phyloP scores from a whole-genome alignment of 2,888 invertebrate species.

The Torymus texanus region DNA sequence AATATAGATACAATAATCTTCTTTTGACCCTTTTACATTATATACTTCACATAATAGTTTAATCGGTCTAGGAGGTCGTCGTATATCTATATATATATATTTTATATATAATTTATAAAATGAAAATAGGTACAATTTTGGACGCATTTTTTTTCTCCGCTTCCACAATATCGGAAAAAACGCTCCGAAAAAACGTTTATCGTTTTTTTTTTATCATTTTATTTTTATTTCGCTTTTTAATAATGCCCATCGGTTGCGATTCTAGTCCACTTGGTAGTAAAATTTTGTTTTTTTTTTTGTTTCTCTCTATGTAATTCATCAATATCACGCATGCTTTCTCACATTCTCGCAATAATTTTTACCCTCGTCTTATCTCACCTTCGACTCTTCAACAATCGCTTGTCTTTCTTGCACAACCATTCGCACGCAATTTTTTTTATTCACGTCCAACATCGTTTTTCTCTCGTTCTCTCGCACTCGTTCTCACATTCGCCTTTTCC shows the following conservation, averaged over 20 bases:
- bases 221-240: slow-evolving; percentile 66
- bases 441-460: slow-evolving; percentile 49
- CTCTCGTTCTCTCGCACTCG: slow-evolving; percentile 55
- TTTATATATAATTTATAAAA: slow-evolving; percentile 74
- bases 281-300: slow-evolving; percentile 73
- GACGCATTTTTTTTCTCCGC: slow-evolving; percentile 69
- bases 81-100: slow-evolving; percentile 68
- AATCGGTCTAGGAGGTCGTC: slow-evolving; percentile 69
- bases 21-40: slow-evolving; percentile 65
- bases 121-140: slow-evolving; percentile 76
- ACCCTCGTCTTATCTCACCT: slow-evolving; percentile 47
- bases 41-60: slow-evolving; percentile 69
- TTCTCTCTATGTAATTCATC: slow-evolving; percentile 42
- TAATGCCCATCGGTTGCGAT: slow-evolving; percentile 76
- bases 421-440: slow-evolving; percentile 36
- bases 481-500: slow-evolving; percentile 62
- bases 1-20: slow-evolving; percentile 74
- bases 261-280: slow-evolving; percentile 75
- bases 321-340: slow-evolving; percentile 46
- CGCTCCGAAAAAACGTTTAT: slow-evolving; percentile 70
- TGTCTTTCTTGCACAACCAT: slow-evolving; percentile 3
- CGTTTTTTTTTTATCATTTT: slow-evolving; percentile 56
- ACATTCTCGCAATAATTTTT: slow-evolving; percentile 56
- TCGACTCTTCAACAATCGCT: slow-evolving; percentile 13
- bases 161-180: slow-evolving; percentile 69